These are phyloP conservation scores for Heliconius congener DNA, from an alignment of 1,140 invertebrate genomes.

Conservation along the genomic window DNA sequence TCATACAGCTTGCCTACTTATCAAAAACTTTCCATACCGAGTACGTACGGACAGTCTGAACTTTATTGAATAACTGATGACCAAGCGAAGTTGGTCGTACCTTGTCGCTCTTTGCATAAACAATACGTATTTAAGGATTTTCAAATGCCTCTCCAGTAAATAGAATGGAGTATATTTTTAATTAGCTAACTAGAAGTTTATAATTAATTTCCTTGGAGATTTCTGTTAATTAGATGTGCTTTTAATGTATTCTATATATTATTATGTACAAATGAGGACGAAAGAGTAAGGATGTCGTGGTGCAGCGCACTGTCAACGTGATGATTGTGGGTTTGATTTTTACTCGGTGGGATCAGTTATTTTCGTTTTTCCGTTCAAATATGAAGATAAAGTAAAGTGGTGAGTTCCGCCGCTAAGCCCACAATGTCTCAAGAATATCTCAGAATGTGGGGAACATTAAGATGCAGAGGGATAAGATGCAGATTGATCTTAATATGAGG, in stretches of 20 bases:
- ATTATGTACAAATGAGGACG: neutral
- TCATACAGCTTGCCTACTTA: slow-evolving; percentile 44
- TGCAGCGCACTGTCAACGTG: neutral
- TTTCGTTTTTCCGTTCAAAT: neutral
- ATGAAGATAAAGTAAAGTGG: neutral
- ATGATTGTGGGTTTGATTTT: neutral
- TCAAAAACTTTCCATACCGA: slow-evolving; percentile 46
- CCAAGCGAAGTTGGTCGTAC: slow-evolving; percentile 22
- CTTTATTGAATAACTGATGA: slow-evolving; percentile 45
- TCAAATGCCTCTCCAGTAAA: slow-evolving; percentile 13
- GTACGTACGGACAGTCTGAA: slow-evolving; percentile 38
- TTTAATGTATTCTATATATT: neutral
- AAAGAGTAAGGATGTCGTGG: neutral
- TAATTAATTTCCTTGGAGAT: slow-evolving; percentile 9
- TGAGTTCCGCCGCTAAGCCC: neutral
- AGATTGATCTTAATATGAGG: too few relatives aligned
- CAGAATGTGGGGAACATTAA: too few relatives aligned
- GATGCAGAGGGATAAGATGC: too few relatives aligned
- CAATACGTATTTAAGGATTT: slow-evolving; percentile 27
- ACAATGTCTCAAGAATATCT: neutral
- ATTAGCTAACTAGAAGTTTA: neutral
- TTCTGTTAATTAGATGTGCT: slow-evolving; percentile 2
- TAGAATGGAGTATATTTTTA: slow-evolving; percentile 12
- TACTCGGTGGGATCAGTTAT: neutral
- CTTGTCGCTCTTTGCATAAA: slow-evolving; percentile 23